Evolutionary conservation across 2,113 vertebrate genomes (phyloP).

Genomic region (Lathamus discolor): DNA sequence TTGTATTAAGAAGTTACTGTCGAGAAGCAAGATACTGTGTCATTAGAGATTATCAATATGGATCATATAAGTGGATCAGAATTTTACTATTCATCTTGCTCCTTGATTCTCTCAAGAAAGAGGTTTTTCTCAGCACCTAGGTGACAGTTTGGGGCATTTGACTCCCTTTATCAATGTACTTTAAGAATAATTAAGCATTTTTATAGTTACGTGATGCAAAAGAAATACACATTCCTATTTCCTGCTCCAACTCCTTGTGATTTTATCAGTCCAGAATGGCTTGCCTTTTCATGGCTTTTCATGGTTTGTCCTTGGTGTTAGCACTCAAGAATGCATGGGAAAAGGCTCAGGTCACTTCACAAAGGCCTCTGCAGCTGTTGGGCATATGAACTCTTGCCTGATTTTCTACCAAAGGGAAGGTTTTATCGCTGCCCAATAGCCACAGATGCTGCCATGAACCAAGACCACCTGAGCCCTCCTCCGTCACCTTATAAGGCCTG

Average conservation of each 20-base stretch:
- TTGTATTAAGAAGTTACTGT: background rate
- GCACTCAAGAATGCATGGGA: background rate
- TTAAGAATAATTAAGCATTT: background rate
- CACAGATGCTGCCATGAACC: background rate
- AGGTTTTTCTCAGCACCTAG: background rate
- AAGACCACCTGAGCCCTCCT: background rate
- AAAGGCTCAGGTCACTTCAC: rapidly evolving
- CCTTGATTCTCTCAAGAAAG: background rate
- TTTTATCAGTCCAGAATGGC: background rate
- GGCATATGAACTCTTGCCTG: background rate
- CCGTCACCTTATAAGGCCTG: background rate
- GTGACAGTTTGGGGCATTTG: background rate
- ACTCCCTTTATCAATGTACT: background rate
- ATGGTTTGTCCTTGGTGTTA: background rate
- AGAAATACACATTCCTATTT: background rate
- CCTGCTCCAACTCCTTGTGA: background rate
- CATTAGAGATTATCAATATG: background rate
- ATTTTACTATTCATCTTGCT: background rate
- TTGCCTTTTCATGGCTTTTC: background rate
- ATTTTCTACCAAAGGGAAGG: background rate
- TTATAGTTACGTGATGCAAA: background rate
- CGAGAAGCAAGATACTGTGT: background rate
- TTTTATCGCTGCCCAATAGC: rapidly evolving
- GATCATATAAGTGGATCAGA: background rate
- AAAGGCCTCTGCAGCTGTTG: background rate